phyloP scores from a whole-genome alignment of 2,888 invertebrate species.

The Acleris cristana region DNA sequence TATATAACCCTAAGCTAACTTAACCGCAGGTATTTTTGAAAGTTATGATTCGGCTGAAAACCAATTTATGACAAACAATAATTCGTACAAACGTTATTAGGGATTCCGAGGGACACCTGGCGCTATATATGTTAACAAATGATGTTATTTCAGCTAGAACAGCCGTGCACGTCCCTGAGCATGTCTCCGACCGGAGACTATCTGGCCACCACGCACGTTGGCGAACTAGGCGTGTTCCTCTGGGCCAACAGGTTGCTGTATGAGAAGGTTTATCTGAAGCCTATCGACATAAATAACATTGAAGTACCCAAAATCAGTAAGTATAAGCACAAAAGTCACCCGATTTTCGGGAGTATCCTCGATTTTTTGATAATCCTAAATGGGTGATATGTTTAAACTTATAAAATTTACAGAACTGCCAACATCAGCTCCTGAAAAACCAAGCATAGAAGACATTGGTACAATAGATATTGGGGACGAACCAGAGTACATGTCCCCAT shows the following conservation, averaged over 20 bases:
- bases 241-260: constrained; percentile 97
- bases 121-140: no score
- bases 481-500: constrained; percentile 87
- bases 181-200: constrained; percentile 97
- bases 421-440: constrained; percentile 74
- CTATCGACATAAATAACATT: constrained; percentile 81
- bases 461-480: constrained; percentile 74
- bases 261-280: constrained; percentile 90
- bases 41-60: no score
- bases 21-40: no score
- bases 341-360: background rate
- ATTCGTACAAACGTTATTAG: no score
- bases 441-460: constrained; percentile 72
- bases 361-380: background rate
- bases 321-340: constrained; percentile 41
- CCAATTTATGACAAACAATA: no score
- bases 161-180: constrained; percentile 92
- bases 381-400: background rate
- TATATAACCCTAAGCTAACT: no score
- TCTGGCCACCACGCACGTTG: constrained; percentile 94
- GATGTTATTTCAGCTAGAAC: constrained; percentile 83
- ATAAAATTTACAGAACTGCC: constrained; percentile 63
- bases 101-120: no score
- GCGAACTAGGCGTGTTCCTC: constrained; percentile 94
- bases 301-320: constrained; percentile 71